Base-by-base conservation (phyloP, 2,888 invertebrate species). In the Heterodera filipjevi region DNA sequence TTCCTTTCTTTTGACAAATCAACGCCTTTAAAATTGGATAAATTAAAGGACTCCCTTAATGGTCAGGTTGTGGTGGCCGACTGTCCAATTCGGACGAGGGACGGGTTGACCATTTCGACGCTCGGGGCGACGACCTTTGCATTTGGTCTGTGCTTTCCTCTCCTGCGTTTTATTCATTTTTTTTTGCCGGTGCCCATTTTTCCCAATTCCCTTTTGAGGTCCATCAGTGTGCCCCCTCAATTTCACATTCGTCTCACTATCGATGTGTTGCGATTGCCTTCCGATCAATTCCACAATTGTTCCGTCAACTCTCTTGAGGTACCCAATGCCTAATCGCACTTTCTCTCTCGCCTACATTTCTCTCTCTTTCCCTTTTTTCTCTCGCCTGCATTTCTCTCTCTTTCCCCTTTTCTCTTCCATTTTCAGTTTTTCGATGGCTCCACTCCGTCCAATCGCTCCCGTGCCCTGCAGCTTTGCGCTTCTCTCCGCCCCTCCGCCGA, bases 221-320 rank as follows among this genome's bases (percentile, higher is more conserved):
- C 78, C 66, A 46, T 82, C n/a, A 80, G 72, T 27, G 81, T 83
- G 8, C 84, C 81, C 19, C 73, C 79, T 6, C 81, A 82, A 64
- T 83, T 84, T 71, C 81, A 84, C 19, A 79, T 87, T 33, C 82
- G 87, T 66, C 35, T 87, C 12, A 82, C 79, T 22, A 77, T 87
- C 33, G 84, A 85, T 33, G 71, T 80, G 14, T 53, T 86, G 19
- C 66, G 77, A 16, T 80, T 86, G 82, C 79, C 80, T 27, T 81
- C 85, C 32, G 80, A 73, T 27, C 81, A 82, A 33, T 35, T 39
- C 14, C 80, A 80, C 14, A 84, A 85, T 32, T 87, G 87, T 73
- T 77, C 83, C 0, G 77, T 84, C 33, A 87, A 88, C 66, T 73
- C 79, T 49, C 79, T 87, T 30, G 85, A 86, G 75, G 83, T 85